Evolutionary conservation across 2,797 vertebrate genomes (phyloP).

Genomic region (Antrozous pallidus): DNA sequence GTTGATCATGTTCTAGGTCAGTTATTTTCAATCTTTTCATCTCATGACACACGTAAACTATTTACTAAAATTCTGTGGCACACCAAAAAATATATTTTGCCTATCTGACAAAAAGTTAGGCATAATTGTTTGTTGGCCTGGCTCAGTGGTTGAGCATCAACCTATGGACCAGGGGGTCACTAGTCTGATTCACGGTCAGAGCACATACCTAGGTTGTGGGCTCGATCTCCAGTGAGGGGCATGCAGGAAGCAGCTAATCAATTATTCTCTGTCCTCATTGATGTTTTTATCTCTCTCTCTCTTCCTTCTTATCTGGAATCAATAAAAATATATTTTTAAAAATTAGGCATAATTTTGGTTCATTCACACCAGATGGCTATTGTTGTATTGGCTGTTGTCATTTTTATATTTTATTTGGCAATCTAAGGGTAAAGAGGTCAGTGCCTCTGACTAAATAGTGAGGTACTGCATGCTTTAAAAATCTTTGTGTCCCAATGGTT

Average conservation of each 20-base stretch:
- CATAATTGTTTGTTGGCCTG: background rate
- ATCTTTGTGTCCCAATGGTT: background rate
- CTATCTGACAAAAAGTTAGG: background rate
- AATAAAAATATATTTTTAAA: background rate
- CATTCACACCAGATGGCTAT: background rate
- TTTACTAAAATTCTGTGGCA: background rate
- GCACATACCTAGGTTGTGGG: too few relatives aligned
- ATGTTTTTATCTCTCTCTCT: too few relatives aligned
- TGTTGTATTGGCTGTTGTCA: background rate
- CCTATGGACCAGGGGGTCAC: too few relatives aligned
- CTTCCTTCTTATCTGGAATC: too few relatives aligned
- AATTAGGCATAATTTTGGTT: background rate
- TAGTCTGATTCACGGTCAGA: too few relatives aligned
- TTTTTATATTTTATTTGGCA: background rate
- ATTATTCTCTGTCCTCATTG: too few relatives aligned
- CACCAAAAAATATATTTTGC: background rate
- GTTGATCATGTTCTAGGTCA: background rate
- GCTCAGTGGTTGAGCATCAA: too few relatives aligned
- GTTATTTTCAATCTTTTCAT: background rate
- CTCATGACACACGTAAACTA: background rate
- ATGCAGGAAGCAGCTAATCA: too few relatives aligned
- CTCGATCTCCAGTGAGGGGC: too few relatives aligned
- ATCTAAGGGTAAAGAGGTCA: background rate
- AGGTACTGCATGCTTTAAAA: background rate
- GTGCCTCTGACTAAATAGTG: background rate